phyloP scores from a whole-genome alignment of 2,113 vertebrate genomes.

The Megaleporinus macrocephalus region DNA sequence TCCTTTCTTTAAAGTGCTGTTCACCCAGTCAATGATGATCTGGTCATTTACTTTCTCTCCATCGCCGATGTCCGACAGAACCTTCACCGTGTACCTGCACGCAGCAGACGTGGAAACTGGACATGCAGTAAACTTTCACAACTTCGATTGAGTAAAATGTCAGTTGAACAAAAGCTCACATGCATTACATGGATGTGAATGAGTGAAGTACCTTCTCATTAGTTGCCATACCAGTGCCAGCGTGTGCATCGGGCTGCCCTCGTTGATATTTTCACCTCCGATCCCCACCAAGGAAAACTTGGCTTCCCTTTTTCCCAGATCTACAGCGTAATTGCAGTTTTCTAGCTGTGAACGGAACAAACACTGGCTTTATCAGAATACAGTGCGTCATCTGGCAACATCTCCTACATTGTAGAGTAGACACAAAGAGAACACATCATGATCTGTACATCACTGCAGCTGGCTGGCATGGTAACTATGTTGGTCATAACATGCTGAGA shows the following conservation, averaged over 20 bases:
- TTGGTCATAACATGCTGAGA: too few species aligned
- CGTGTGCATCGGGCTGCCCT: slow-evolving; percentile 89
- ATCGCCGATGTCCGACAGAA: slow-evolving; percentile 90
- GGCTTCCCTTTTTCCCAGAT: slow-evolving; percentile 86
- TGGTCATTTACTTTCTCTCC: slow-evolving; percentile 92
- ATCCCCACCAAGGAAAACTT: slow-evolving; percentile 96
- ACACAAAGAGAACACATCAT: too few species aligned
- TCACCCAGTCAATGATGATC: slow-evolving; percentile 94
- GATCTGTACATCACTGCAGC: too few species aligned
- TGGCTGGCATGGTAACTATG: too few species aligned
- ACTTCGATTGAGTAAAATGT: too few species aligned
- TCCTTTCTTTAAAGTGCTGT: slow-evolving; percentile 84
- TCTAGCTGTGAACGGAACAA: slow-evolving; percentile 81
- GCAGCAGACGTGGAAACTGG: background rate
- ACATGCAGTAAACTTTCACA: too few species aligned
- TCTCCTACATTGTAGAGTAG: background rate
- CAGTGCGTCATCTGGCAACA: background rate
- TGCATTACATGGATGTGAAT: too few species aligned
- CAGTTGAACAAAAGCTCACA: too few species aligned
- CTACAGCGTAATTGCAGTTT: slow-evolving; percentile 96
- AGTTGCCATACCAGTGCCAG: slow-evolving; percentile 95
- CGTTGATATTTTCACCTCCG: slow-evolving; percentile 90
- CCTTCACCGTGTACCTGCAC: slow-evolving; percentile 89
- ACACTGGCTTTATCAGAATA: slow-evolving; percentile 34
- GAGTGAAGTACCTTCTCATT: slow-evolving; percentile 87